A percentile compares a stretch with the other conserved stretches of the same genome.
These are phyloP conservation scores for Vannuccia rotundouncinata DNA, from an alignment of 2,888 invertebrate species.

Conservation along the genomic window DNA sequence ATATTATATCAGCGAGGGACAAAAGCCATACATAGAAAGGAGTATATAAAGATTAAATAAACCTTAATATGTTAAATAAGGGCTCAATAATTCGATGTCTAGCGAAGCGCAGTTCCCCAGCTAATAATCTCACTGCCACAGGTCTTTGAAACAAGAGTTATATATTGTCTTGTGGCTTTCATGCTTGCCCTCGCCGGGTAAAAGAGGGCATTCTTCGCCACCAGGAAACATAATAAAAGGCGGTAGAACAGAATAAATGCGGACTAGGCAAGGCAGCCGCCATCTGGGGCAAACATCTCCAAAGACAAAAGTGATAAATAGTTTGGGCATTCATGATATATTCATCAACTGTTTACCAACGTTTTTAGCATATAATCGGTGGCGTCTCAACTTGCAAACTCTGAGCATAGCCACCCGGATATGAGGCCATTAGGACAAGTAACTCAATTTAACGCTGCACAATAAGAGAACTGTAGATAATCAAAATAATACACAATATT, in stretches of 20 bases:
- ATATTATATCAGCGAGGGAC: not conserved
- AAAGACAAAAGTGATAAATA: not conserved
- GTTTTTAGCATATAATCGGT: not conserved
- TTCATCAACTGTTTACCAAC: too few relatives aligned
- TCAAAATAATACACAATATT: too few relatives aligned
- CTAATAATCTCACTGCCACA: not conserved
- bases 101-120: not conserved
- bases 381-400: not conserved
- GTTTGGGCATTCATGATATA: too few relatives aligned
- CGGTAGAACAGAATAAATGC: not conserved
- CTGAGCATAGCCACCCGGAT: not conserved
- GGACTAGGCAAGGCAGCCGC: not conserved
- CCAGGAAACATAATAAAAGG: not conserved
- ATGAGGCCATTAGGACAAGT: not conserved
- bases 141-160: not conserved
- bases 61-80: not conserved
- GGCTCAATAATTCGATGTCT: not conserved
- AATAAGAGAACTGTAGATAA: too few relatives aligned
- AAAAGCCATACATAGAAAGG: not conserved
- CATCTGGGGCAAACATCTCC: not conserved
- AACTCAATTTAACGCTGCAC: slow-evolving; percentile 9
- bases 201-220: not conserved
- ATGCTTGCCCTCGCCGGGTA: not conserved
- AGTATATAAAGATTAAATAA: not conserved
- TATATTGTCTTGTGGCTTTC: not conserved